These are phyloP conservation scores for Hypena proboscidalis DNA, from an alignment of 2,888 invertebrate genomes.

Conservation along the genomic window DNA sequence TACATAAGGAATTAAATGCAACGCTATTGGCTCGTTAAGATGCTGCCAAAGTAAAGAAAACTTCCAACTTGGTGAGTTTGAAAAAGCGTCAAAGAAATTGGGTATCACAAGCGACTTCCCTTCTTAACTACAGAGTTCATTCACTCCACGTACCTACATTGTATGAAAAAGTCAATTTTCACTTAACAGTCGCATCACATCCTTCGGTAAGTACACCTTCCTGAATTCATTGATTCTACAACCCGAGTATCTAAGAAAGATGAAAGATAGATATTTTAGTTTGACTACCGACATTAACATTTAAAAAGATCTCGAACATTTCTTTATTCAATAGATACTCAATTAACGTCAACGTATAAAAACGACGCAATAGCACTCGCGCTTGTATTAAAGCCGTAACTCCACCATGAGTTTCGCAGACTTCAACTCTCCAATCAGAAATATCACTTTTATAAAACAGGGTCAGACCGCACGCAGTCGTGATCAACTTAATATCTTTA, in stretches of 20 bases:
- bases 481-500: too few species aligned
- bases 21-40: constrained; percentile 43
- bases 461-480: too few species aligned
- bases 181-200: constrained; percentile 12
- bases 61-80: constrained; percentile 39
- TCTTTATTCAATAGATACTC: neutral
- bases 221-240: constrained; percentile 9
- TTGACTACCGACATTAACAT: neutral
- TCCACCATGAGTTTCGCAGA: too few species aligned
- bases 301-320: too few species aligned
- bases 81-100: constrained; percentile 22
- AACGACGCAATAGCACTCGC: too few species aligned
- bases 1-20: constrained; percentile 64
- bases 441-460: too few species aligned
- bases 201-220: constrained; percentile 9
- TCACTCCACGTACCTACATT: constrained; percentile 4
- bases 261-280: neutral
- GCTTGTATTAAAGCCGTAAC: too few species aligned
- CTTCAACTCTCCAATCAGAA: too few species aligned
- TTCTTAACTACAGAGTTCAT: constrained; percentile 3
- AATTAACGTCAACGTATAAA: neutral
- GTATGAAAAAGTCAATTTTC: constrained; percentile 17
- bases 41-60: constrained; percentile 18
- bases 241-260: constrained; percentile 11
- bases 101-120: constrained; percentile 10